These are phyloP conservation scores for Chaetophractus vellerosus DNA, from an alignment of 2,797 vertebrate genomes.

Conservation along the genomic window DNA sequence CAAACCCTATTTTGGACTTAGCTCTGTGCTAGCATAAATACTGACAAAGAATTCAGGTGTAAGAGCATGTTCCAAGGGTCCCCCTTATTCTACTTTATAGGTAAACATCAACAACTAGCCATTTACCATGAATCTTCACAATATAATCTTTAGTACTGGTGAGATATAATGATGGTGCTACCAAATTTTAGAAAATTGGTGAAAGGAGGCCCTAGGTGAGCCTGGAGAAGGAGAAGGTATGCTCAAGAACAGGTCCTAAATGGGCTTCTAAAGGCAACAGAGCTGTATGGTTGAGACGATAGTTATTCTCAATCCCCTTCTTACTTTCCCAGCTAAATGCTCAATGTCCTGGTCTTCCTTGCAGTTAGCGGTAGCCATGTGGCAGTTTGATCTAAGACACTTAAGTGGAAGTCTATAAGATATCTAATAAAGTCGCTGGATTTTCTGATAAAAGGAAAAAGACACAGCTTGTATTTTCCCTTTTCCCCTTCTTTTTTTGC, in stretches of 20 bases:
- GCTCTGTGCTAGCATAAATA: neutral
- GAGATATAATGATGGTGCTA: neutral
- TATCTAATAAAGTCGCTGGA: neutral
- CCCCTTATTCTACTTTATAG: neutral
- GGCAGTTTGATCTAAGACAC: neutral
- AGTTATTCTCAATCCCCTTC: neutral
- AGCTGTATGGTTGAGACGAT: neutral
- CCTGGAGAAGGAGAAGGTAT: neutral
- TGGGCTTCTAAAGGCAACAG: rapidly evolving
- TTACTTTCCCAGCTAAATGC: neutral
- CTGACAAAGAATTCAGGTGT: neutral
- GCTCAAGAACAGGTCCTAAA: neutral
- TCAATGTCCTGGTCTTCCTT: neutral
- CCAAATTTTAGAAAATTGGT: neutral
- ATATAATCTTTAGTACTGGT: neutral
- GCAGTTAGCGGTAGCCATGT: neutral
- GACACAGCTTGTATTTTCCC: neutral
- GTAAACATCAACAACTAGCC: neutral
- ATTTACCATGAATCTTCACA: neutral
- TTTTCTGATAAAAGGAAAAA: neutral
- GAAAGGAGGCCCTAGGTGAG: neutral
- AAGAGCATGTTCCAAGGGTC: neutral
- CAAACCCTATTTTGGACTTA: neutral
- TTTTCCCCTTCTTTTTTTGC: neutral
- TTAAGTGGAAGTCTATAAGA: neutral